Percentiles rank a stretch among this genome's conserved stretches.
Conservation (phyloP, 2,888 invertebrate genomes). For the Amiota communis region DNA sequence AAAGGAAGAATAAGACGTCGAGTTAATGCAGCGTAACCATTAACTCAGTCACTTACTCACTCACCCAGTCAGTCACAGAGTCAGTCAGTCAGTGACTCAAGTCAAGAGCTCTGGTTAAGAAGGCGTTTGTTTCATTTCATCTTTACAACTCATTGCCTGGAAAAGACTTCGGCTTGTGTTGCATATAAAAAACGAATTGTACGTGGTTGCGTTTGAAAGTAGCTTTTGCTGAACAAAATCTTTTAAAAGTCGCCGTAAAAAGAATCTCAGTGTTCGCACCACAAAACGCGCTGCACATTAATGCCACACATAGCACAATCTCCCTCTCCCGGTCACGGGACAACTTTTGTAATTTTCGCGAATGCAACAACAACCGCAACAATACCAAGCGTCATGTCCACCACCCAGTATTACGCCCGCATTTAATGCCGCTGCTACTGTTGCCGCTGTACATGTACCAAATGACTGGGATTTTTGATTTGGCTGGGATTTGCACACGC, state of each 20-base stretch:
- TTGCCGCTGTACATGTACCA: neutral
- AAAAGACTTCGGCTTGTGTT: constrained; percentile 44
- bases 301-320: neutral
- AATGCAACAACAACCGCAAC: neutral
- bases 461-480: neutral
- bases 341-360: too few relatives aligned
- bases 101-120: constrained; percentile 33
- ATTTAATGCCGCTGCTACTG: neutral
- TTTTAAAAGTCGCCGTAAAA: constrained; percentile 23
- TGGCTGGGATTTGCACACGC: constrained; percentile 11
- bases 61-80: constrained; percentile 28
- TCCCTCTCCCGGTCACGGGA: neutral
- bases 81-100: constrained; percentile 39
- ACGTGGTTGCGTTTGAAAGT: constrained; percentile 49
- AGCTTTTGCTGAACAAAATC: neutral
- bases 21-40: constrained; percentile 56
- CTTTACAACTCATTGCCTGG: constrained; percentile 57
- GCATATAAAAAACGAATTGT: constrained; percentile 62
- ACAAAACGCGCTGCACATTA: constrained; percentile 10
- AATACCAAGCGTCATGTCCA: neutral
- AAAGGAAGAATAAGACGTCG: constrained; percentile 1
- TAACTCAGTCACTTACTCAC: constrained; percentile 46
- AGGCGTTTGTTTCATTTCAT: constrained; percentile 50
- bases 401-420: neutral
- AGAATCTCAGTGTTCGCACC: constrained; percentile 11